Conservation (phyloP, 2,888 invertebrate species). For the Caenorhabditis doughertyi region DNA sequence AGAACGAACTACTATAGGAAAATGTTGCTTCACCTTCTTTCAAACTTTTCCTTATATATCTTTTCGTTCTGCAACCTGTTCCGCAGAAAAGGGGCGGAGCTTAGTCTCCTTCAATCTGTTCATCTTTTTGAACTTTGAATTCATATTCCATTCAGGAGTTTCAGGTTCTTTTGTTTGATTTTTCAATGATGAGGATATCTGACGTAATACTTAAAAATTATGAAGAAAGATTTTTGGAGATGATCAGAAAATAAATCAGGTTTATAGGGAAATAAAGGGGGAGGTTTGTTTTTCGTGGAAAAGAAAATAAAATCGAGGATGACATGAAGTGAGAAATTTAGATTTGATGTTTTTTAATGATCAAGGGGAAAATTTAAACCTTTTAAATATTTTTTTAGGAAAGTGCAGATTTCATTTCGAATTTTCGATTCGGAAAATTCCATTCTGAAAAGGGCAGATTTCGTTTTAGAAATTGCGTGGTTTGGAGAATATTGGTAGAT, state of each 20-base stretch:
- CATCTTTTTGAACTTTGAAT: conserved; percentile 53
- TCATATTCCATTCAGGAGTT: background rate
- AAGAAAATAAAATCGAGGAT: background rate
- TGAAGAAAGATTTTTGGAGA: conserved; percentile 10
- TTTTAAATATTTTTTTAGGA: too few species aligned
- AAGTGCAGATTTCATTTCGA: too few species aligned
- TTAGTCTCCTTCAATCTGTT: background rate
- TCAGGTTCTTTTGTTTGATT: conserved; percentile 17
- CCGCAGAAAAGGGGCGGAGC: conserved; percentile 36
- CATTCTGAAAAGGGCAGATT: too few species aligned
- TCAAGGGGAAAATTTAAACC: background rate
- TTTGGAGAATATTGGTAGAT: too few species aligned
- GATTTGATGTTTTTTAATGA: background rate
- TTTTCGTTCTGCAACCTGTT: conserved; percentile 30
- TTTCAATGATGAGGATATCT: conserved; percentile 10
- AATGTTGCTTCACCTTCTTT: background rate
- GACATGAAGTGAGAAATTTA: background rate
- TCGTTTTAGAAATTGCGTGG: too few species aligned
- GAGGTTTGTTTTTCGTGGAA: background rate
- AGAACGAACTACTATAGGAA: background rate
- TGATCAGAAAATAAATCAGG: conserved; percentile 23
- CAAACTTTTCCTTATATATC: conserved; percentile 13
- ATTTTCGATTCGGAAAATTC: too few species aligned
- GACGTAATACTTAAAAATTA: conserved; percentile 24
- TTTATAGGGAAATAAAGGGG: background rate